These are phyloP conservation scores for Nomada hirtipes DNA, from an alignment of 2,888 invertebrate genomes.

Conservation along the genomic window DNA sequence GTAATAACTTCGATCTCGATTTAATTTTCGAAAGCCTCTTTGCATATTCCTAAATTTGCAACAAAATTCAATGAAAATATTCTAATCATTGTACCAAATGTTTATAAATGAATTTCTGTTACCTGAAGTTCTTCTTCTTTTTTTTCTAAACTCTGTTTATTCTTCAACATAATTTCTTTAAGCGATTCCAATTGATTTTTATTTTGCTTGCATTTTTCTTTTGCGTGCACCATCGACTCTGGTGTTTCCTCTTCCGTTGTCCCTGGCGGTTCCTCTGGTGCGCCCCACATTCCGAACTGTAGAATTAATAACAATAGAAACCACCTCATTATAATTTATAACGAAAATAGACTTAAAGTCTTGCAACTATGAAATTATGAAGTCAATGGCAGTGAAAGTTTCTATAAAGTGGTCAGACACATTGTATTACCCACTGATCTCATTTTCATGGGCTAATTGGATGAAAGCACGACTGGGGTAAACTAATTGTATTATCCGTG, in stretches of 20 bases:
- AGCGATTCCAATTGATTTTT: constrained; percentile 78
- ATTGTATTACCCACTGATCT: constrained; percentile 80
- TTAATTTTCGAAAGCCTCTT: constrained; percentile 83
- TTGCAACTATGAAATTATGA: constrained; percentile 53
- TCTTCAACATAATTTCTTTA: constrained; percentile 80
- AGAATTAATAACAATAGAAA: constrained; percentile 76
- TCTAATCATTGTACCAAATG: not conserved
- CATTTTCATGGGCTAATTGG: constrained; percentile 82
- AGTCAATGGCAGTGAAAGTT: constrained; percentile 82
- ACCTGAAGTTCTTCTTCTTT: constrained; percentile 83
- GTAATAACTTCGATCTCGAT: constrained; percentile 80
- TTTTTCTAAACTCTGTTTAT: constrained; percentile 79
- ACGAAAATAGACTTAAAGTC: constrained; percentile 32
- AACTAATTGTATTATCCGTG: constrained; percentile 81
- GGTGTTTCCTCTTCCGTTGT: constrained; percentile 73
- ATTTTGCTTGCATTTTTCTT: constrained; percentile 76
- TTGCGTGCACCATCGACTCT: constrained; percentile 66
- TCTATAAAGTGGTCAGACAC: constrained; percentile 72
- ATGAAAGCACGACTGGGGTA: constrained; percentile 80
- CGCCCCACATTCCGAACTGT: constrained; percentile 81
- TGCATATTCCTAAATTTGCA: constrained; percentile 81
- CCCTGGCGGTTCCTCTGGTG: constrained; percentile 79
- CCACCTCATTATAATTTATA: constrained; percentile 76
- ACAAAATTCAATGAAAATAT: not conserved
- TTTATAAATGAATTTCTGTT: constrained; percentile 30